Base-by-base conservation (phyloP, 2,797 vertebrate species). In the Martes flavigula region DNA sequence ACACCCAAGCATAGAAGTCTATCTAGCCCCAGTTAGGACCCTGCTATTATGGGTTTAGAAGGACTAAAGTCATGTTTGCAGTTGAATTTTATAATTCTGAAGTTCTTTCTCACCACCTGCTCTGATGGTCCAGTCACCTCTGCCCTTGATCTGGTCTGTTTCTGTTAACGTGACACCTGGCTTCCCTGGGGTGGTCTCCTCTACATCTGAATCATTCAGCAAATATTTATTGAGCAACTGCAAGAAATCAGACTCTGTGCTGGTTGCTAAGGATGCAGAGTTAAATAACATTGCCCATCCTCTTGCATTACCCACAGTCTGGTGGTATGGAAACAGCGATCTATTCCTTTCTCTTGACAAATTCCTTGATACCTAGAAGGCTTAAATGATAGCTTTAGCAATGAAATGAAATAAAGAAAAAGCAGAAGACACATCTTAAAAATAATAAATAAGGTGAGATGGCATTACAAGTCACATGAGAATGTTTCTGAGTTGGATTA, bases 201-300 rank as follows among this genome's bases (percentile, higher is more conserved):
- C 43, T 23, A 83, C 40, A n/a, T 93, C 48, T 96, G 96, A 97
- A 46, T 98, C 96, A 96, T 86, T 95, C 32, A 62, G 70, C 95
- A 97, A 97, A 95, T 97, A 97, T 97, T 97, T 98, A 93, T 84
- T 91, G 82, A 94, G 68, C 70, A 96, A 87, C 48, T 93, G 70
- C 79, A 95, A 97, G 73, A 92, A 88, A 40, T 35, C 87, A 94
- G 81, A 21, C 17, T n/a, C 54, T 66, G 18, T 46, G 20, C 60
- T 97, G 54, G 91, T 98, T 98, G 83, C 97, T 97, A 97, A 90
- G 94, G 83, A 93, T 1, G 12, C 79, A 77, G 77, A 78, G 51
- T 75, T 97, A 87, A 96, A 95, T 94, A 98, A 84, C 51, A 85
- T 21, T 58, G 58, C 35, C 51, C 14, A 23, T 66, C 3, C 32